A percentile compares a stretch with the other conserved stretches of the same genome.
These are phyloP conservation scores for Coenobita brevimanus DNA, from an alignment of 1,140 invertebrate species.

Conservation along the genomic window DNA sequence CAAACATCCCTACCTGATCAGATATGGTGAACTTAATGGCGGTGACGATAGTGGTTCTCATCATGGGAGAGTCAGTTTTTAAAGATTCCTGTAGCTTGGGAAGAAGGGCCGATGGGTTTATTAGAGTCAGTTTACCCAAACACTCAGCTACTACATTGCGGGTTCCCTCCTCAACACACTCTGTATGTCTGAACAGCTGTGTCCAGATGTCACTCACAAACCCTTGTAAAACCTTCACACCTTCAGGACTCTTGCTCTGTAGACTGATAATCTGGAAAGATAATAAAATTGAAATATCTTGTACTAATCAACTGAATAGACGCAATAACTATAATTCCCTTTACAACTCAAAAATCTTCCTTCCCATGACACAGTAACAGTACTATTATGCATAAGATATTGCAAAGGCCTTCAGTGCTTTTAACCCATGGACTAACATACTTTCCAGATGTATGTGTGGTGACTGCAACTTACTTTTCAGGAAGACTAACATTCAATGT, in stretches of 20 bases:
- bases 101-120: constrained; percentile 89
- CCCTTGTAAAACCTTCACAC: constrained; percentile 70
- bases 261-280: constrained; percentile 56
- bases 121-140: constrained; percentile 96
- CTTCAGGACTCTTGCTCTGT: constrained; percentile 65
- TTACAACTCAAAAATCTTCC: no score
- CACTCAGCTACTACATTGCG: constrained; percentile 99
- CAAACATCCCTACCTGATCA: constrained; percentile 81
- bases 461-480: no score
- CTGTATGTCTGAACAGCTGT: constrained; percentile 92
- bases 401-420: no score
- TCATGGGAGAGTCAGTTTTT: constrained; percentile 84
- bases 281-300: neutral
- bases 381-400: no score
- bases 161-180: constrained; percentile 97
- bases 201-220: constrained; percentile 81
- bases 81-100: constrained; percentile 82
- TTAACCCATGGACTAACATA: no score
- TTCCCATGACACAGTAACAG: no score
- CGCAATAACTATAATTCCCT: no score
- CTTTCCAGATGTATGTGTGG: no score
- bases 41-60: constrained; percentile 97
- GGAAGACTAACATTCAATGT: no score
- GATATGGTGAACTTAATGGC: constrained; percentile 99
- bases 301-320: no score